These are phyloP conservation scores for Iguana delicatissima DNA, from an alignment of 2,797 vertebrate genomes.

Conservation along the genomic window DNA sequence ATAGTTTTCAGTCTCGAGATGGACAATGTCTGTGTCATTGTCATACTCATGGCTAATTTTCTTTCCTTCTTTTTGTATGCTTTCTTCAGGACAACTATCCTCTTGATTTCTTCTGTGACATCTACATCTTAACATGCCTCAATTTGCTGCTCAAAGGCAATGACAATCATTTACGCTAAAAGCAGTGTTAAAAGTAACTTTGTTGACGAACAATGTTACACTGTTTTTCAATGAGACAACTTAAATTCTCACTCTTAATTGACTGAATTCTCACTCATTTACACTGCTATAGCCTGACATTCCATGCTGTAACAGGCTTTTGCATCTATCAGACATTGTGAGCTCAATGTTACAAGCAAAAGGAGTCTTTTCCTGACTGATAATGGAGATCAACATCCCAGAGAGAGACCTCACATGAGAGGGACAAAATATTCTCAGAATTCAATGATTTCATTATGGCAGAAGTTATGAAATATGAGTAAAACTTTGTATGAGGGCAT, in stretches of 20 bases:
- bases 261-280: constrained; percentile 43
- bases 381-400: background rate
- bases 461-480: background rate
- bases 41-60: background rate
- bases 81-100: background rate
- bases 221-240: constrained; percentile 51
- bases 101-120: background rate
- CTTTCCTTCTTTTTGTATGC: background rate
- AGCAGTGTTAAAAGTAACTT: constrained; percentile 41
- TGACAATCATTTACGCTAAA: constrained; percentile 34
- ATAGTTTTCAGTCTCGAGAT: background rate
- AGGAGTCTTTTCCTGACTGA: background rate
- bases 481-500: background rate
- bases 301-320: background rate
- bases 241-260: constrained; percentile 48
- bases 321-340: background rate
- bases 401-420: background rate
- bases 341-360: background rate
- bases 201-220: constrained; percentile 39
- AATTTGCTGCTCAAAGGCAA: constrained; percentile 12
- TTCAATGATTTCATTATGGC: background rate
- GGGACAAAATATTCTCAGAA: background rate
- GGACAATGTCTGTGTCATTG: background rate
- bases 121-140: constrained; percentile 21
- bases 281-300: constrained; percentile 34